These are phyloP conservation scores for Panthera leo DNA, from an alignment of 2,113 vertebrate species.

Conservation along the genomic window DNA sequence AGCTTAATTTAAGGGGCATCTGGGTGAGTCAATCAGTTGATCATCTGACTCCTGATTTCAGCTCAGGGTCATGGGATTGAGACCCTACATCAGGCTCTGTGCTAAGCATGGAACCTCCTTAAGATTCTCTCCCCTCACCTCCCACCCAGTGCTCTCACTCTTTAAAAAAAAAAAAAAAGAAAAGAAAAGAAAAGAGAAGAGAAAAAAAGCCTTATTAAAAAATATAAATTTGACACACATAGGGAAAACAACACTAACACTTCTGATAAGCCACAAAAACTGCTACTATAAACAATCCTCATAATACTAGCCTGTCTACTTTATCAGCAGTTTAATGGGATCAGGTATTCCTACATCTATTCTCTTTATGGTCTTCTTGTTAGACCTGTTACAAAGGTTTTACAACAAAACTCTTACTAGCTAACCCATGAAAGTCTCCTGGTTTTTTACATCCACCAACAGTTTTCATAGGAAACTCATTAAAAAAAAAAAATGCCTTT, in stretches of 20 bases:
- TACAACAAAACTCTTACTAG: neutral
- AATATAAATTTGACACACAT: neutral
- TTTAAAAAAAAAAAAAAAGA: too few species aligned
- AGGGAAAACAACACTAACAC: conserved; percentile 8
- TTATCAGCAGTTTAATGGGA: conserved; percentile 17
- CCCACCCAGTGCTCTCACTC: too few species aligned
- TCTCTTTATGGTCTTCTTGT: conserved; percentile 3
- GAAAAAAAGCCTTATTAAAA: too few species aligned
- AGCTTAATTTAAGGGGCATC: neutral
- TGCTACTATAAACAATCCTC: neutral
- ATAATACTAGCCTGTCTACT: neutral
- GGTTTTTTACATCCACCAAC: conserved; percentile 10
- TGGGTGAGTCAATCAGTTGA: too few species aligned
- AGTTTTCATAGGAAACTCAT: neutral
- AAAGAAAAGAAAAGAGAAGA: too few species aligned
- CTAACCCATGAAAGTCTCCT: neutral
- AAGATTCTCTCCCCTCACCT: too few species aligned
- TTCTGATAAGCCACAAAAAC: neutral
- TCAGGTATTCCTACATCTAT: neutral
- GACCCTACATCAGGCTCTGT: too few species aligned
- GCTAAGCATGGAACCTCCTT: too few species aligned
- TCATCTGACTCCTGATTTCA: too few species aligned
- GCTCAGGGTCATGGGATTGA: too few species aligned
- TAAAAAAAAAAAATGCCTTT: conserved; percentile 14
- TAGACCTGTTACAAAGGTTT: neutral